Conservation (phyloP, 2,113 vertebrate genomes). For the Girardinichthys multiradiatus region DNA sequence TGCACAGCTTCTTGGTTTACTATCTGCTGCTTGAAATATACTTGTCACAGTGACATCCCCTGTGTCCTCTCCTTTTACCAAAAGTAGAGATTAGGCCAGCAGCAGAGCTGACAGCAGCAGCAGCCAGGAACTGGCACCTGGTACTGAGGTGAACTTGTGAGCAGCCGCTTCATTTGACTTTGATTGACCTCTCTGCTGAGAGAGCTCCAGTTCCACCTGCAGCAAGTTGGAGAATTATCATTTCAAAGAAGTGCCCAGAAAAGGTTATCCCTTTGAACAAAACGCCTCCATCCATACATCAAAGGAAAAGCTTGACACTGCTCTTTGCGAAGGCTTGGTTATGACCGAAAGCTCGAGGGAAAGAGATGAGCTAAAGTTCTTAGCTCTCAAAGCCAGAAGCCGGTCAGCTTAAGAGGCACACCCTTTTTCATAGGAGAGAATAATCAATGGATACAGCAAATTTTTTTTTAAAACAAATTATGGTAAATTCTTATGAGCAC, state of each 20-base stretch:
- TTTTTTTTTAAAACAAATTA: slow-evolving; percentile 51
- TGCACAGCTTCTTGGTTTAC: background rate
- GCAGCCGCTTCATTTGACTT: slow-evolving; percentile 72
- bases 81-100: slow-evolving; percentile 38
- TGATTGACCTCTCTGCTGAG: slow-evolving; percentile 70
- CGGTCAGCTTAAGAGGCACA: slow-evolving; percentile 24
- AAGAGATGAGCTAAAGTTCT: slow-evolving; percentile 63
- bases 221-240: slow-evolving; percentile 76
- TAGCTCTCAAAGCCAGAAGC: slow-evolving; percentile 51
- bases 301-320: slow-evolving; percentile 71
- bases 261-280: slow-evolving; percentile 83
- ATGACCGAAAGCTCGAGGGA: slow-evolving; percentile 58
- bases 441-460: slow-evolving; percentile 40
- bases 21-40: slow-evolving; percentile 27
- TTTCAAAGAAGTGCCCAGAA: slow-evolving; percentile 79
- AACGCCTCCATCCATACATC: slow-evolving; percentile 79
- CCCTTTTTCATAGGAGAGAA: slow-evolving; percentile 41
- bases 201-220: slow-evolving; percentile 65
- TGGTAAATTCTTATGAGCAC: slow-evolving; percentile 63
- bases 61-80: slow-evolving; percentile 27
- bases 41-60: slow-evolving; percentile 30
- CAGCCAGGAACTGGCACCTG: slow-evolving; percentile 42
- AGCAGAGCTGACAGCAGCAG: slow-evolving; percentile 52
- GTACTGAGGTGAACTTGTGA: slow-evolving; percentile 46
- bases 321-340: slow-evolving; percentile 61